Percentiles rank a stretch among this genome's conserved stretches.
Evolutionary conservation across 2,888 invertebrate species (phyloP).

Genomic region (Yponomeuta sedellus): DNA sequence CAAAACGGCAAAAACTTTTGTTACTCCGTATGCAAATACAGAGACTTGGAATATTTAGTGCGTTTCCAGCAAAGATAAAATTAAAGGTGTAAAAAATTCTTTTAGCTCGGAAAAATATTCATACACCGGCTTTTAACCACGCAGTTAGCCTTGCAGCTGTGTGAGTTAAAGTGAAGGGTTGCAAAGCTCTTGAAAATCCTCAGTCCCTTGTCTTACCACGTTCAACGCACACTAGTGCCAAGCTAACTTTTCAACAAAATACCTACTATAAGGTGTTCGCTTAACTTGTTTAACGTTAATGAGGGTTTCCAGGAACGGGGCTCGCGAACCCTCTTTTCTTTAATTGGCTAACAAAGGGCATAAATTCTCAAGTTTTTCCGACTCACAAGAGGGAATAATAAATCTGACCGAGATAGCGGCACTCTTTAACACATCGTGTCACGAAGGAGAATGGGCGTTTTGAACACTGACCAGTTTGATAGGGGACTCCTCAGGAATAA

Average conservation of each 20-base stretch:
- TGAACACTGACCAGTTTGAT: neutral
- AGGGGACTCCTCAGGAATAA: slow-evolving; percentile 20
- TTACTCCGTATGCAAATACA: neutral
- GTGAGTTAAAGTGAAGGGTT: neutral
- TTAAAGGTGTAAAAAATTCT: neutral
- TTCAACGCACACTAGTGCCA: neutral
- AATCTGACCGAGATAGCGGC: slow-evolving; percentile 1
- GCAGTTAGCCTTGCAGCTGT: neutral
- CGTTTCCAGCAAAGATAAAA: neutral
- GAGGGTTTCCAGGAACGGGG: slow-evolving; percentile 3
- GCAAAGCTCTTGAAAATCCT: neutral
- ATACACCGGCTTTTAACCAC: neutral
- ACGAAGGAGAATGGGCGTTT: neutral
- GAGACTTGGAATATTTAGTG: neutral
- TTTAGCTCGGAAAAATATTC: neutral
- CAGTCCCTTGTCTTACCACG: too few species aligned
- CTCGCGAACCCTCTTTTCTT: slow-evolving; percentile 6
- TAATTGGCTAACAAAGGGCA: slow-evolving; percentile 12
- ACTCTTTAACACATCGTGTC: neutral
- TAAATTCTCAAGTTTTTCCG: slow-evolving; percentile 12
- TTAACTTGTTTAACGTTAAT: slow-evolving; percentile 1
- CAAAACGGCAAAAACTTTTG: neutral
- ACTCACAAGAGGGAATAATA: slow-evolving; percentile 10
- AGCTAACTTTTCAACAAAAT: neutral
- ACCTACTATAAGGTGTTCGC: slow-evolving; percentile 6